These are phyloP conservation scores for Zapus hudsonius DNA, from an alignment of 2,113 vertebrate genomes.

Conservation along the genomic window DNA sequence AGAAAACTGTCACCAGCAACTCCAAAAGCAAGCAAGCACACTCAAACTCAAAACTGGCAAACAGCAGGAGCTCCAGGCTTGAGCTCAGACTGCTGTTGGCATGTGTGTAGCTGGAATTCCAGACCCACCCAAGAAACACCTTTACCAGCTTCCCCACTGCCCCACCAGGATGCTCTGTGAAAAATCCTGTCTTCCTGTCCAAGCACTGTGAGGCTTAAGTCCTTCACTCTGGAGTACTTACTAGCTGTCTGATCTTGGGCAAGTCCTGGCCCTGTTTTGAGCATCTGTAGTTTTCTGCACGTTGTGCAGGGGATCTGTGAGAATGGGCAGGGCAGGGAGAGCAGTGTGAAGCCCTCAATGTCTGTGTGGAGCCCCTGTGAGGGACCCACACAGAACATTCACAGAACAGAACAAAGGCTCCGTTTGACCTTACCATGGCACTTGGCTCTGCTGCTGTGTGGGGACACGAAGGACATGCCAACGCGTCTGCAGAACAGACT, in stretches of 20 bases:
- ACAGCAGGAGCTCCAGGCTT: too few relatives aligned
- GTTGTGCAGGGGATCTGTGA: neutral
- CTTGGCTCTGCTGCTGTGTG: fast-evolving
- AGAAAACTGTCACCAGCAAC: too few relatives aligned
- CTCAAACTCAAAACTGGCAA: too few relatives aligned
- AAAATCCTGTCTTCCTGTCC: neutral
- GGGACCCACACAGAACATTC: fast-evolving
- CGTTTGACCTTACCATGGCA: too few relatives aligned
- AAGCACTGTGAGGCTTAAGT: neutral
- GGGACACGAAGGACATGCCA: fast-evolving
- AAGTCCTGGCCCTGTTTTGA: neutral
- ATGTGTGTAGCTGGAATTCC: too few relatives aligned
- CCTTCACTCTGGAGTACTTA: neutral
- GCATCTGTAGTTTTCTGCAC: neutral
- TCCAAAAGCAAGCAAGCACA: too few relatives aligned
- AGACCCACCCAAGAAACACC: too few relatives aligned
- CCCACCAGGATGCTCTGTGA: neutral
- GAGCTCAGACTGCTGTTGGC: too few relatives aligned
- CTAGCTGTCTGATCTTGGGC: neutral
- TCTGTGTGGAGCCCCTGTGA: fast-evolving
- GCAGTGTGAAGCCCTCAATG: neutral
- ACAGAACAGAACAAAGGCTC: fast-evolving
- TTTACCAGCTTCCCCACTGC: neutral
- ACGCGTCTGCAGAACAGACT: too few relatives aligned
- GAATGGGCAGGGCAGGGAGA: neutral